Percentiles rank a stretch among this genome's conserved stretches.
Evolutionary conservation across 2,113 vertebrate species (phyloP).

Genomic region (Notechis scutatus): DNA sequence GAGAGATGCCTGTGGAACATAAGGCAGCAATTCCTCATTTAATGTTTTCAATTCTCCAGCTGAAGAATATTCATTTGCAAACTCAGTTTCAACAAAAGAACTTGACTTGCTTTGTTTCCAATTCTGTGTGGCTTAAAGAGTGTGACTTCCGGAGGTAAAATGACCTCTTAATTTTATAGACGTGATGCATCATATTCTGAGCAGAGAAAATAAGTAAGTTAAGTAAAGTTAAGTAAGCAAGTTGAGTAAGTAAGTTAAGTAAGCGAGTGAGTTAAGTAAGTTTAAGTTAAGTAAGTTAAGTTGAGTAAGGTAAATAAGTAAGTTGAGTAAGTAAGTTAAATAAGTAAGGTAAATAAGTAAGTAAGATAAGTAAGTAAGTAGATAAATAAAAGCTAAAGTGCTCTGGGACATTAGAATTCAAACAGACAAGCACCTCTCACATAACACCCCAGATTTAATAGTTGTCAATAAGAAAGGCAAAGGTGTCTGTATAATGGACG

Average conservation of each 20-base stretch:
- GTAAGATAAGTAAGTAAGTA: not conserved
- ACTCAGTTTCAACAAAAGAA: not conserved
- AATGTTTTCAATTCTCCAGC: not conserved
- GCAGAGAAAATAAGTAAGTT: not conserved
- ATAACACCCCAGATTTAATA: not conserved
- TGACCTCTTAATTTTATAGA: not conserved
- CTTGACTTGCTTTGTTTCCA: not conserved
- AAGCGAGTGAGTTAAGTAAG: too few relatives aligned
- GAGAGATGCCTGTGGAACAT: not conserved
- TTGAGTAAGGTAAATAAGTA: too few relatives aligned
- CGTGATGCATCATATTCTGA: not conserved
- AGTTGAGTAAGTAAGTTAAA: too few relatives aligned
- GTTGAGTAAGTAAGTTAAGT: too few relatives aligned
- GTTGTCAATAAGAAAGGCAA: not conserved
- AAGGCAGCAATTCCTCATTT: not conserved
- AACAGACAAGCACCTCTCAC: not conserved
- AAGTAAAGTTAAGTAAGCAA: too few relatives aligned
- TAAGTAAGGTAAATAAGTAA: too few relatives aligned
- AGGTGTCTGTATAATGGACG: not conserved
- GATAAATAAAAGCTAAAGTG: not conserved
- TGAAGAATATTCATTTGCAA: not conserved
- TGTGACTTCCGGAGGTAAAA: not conserved
- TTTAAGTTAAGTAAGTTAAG: too few relatives aligned
- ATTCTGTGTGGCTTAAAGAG: not conserved
- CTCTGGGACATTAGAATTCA: not conserved